Percentiles rank a stretch among this genome's conserved stretches.
These are phyloP conservation scores for Brachionichthys hirsutus DNA, from an alignment of 2,113 vertebrate species.

Conservation along the genomic window DNA sequence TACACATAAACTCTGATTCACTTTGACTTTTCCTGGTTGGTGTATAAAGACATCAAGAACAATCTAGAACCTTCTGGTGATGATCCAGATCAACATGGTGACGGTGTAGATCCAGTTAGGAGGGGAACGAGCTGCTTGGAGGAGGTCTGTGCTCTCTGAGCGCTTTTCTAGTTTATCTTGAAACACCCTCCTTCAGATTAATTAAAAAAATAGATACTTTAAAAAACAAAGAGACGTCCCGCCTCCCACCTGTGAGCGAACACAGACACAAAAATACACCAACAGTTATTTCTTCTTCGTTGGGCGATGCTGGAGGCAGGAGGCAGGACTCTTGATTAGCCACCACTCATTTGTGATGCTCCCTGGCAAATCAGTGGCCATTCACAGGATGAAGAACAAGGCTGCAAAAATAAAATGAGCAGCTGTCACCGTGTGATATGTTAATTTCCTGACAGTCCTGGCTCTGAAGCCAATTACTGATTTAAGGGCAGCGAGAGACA, in stretches of 20 bases:
- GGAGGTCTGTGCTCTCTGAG: too few relatives aligned
- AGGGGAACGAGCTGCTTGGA: too few relatives aligned
- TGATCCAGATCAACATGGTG: too few relatives aligned
- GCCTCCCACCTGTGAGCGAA: slow-evolving; percentile 22
- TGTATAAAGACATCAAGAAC: too few relatives aligned
- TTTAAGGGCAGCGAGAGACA: slow-evolving; percentile 97
- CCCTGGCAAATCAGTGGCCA: slow-evolving; percentile 93
- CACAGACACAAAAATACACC: slow-evolving; percentile 23
- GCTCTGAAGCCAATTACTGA: slow-evolving; percentile 99
- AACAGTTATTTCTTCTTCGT: slow-evolving; percentile 15
- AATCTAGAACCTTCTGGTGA: too few relatives aligned
- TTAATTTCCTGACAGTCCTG: slow-evolving; percentile 99
- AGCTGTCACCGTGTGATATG: slow-evolving; percentile 99
- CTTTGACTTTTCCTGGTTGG: too few relatives aligned
- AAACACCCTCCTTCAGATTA: too few relatives aligned
- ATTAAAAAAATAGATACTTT: too few relatives aligned
- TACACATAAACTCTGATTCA: too few relatives aligned
- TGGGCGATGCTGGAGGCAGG: slow-evolving; percentile 36
- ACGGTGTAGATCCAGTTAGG: too few relatives aligned
- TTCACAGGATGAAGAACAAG: slow-evolving; percentile 90
- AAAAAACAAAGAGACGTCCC: neutral
- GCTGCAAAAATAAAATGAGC: slow-evolving; percentile 87
- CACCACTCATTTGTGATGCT: slow-evolving; percentile 97
- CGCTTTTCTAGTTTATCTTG: too few relatives aligned
- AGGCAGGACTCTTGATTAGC: slow-evolving; percentile 84